Evolutionary conservation across 2,797 vertebrate genomes (phyloP), one percentile per base, ranked within the genome.

Genomic region (Scolopax rusticola): DNA sequence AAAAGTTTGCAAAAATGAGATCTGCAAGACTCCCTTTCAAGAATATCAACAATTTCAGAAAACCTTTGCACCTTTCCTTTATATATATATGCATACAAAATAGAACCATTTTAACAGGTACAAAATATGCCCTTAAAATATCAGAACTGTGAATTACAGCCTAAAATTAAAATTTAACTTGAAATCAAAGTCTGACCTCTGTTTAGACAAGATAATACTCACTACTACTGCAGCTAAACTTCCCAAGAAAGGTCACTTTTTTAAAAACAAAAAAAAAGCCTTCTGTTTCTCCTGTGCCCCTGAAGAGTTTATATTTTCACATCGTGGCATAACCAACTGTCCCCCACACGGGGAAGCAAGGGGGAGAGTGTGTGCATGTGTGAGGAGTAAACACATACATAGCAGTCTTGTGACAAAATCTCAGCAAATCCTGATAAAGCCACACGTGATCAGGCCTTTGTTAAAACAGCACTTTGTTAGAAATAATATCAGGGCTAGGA

Each of bases 341-440:
- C 28, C 53, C 47, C 33, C 50, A 25, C 45, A 67, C 45, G 3
- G 18, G 5, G 45, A 30, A 21, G 11, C 5, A 13, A 8, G 20
- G 25, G 69, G 17, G 21, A 51, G 27, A 32, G 36, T 17, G 48
- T 7, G 14, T 27, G 23, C 1, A 2, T 19, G 18, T 4, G 19
- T 19, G 19, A 27, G 51, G 18, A 69, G 16, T 25, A 53, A 83
- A 76, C 67, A 79, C 28, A 33, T 36, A 48, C 48, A 15, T 5
- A 48, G 74, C 70, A 84, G 40, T 15, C 67, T 64, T 50, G 71
- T 79, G 53, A 89, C 80, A 87, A 84, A 90, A 25, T 30, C 65
- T 82, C 86, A 69, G 80, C 59, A 96, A 95, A 94, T 70, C 78
- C 78, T 74, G 51, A 64, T 77, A 90, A 90, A 96, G 68, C 86